phyloP scores from a whole-genome alignment of 2,888 invertebrate species.

The Lysandra coridon region DNA sequence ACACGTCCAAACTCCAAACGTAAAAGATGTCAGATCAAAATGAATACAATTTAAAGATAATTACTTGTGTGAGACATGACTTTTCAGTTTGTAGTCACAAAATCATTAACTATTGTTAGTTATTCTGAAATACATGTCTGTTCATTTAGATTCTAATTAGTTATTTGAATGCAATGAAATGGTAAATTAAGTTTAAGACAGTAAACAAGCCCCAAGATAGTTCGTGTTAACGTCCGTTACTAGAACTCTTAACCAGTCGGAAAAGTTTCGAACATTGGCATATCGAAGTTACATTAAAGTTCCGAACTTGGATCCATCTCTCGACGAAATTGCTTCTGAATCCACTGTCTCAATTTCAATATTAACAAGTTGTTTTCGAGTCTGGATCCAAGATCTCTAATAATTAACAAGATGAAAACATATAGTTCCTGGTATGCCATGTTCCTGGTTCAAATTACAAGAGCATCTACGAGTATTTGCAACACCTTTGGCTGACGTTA shows the following conservation, averaged over 20 bases:
- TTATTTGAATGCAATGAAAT: conserved; percentile 16
- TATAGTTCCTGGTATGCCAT: not conserved
- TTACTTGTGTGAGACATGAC: not conserved
- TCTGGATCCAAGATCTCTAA: conserved; percentile 12
- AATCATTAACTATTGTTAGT: not conserved
- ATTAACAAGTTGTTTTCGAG: conserved; percentile 30
- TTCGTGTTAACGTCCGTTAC: conserved; percentile 28
- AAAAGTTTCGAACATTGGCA: conserved; percentile 46
- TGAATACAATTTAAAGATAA: not conserved
- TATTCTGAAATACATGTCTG: not conserved
- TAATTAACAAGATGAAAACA: conserved; percentile 24
- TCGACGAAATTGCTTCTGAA: conserved; percentile 32
- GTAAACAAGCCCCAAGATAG: not conserved
- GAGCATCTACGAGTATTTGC: not conserved
- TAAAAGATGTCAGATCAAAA: conserved; percentile 16
- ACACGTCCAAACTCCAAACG: conserved; percentile 22
- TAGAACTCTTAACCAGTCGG: conserved; percentile 40
- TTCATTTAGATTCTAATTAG: not conserved
- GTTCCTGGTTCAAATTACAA: not conserved
- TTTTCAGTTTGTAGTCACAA: not conserved
- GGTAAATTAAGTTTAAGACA: conserved; percentile 9
- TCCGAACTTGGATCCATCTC: conserved; percentile 33
- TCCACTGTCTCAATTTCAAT: conserved; percentile 33
- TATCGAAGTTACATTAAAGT: conserved; percentile 44
- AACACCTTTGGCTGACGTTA: not conserved